Evolutionary conservation across 2,888 invertebrate genomes (phyloP).

Genomic region (Trissolcus brochymenae): DNA sequence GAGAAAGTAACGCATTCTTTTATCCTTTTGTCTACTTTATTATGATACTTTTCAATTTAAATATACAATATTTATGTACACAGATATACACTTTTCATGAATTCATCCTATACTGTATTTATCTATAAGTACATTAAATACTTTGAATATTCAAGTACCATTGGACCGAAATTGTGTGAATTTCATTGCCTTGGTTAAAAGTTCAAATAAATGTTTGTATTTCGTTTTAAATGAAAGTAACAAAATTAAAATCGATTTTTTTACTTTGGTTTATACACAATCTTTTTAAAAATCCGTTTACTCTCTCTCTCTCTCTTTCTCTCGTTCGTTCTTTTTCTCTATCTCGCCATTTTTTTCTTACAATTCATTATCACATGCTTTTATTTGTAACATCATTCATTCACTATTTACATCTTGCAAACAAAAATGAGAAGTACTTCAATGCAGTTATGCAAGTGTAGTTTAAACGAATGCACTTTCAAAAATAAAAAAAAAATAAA

Average conservation of each 20-base stretch:
- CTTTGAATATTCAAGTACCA: background rate
- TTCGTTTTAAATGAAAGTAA: background rate
- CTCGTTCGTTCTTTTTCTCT: conserved; percentile 15
- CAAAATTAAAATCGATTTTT: background rate
- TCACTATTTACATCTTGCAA: conserved; percentile 60
- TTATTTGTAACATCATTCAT: conserved; percentile 1
- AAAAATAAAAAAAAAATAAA: background rate
- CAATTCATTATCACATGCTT: conserved; percentile 34
- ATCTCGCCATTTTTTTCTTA: conserved; percentile 21
- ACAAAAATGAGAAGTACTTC: conserved; percentile 47
- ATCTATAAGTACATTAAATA: background rate
- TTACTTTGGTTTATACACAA: conserved; percentile 11
- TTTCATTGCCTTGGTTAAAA: background rate
- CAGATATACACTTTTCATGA: conserved; percentile 27
- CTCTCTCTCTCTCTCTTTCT: conserved; percentile 45
- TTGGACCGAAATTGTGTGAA: background rate
- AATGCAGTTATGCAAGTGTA: conserved; percentile 14
- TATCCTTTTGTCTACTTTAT: conserved; percentile 13
- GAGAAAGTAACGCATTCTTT: conserved; percentile 59
- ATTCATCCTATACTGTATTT: conserved; percentile 3
- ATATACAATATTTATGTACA: conserved; percentile 51
- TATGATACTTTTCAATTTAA: conserved; percentile 25
- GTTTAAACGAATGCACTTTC: conserved; percentile 17
- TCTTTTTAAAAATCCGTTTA: conserved; percentile 32
- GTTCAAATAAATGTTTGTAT: background rate